Conservation (phyloP, 2,888 invertebrate genomes). For the Tenodera sinensis region DNA sequence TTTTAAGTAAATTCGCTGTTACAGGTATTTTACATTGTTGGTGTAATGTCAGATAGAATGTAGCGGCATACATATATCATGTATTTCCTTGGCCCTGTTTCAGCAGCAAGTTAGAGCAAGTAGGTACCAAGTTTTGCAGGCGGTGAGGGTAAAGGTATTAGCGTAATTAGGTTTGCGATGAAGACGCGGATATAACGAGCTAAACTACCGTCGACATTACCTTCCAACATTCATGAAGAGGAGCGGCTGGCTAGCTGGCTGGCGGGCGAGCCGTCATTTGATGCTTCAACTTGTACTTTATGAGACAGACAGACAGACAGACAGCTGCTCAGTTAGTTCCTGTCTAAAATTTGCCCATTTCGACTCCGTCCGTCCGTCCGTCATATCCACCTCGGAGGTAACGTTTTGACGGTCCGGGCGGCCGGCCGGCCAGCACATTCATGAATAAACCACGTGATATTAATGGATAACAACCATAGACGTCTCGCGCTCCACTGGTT, state of each 20-base stretch:
- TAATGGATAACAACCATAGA: not conserved
- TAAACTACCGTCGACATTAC: not conserved
- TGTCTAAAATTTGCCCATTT: not conserved
- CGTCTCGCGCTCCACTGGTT: too few species aligned
- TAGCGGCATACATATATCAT: not conserved
- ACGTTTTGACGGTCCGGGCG: not conserved
- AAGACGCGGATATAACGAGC: not conserved
- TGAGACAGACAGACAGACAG: not conserved
- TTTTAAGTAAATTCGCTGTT: too few species aligned
- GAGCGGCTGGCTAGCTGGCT: not conserved
- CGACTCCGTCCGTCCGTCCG: too few species aligned
- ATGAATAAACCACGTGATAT: not conserved
- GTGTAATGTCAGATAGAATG: too few species aligned
- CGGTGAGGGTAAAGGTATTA: not conserved
- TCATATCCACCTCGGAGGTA: not conserved
- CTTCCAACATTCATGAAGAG: not conserved
- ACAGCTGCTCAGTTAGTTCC: not conserved
- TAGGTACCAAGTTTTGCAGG: not conserved
- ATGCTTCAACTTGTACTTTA: not conserved
- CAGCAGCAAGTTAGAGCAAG: not conserved
- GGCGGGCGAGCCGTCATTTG: not conserved
- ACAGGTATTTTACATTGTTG: too few species aligned
- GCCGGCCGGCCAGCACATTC: not conserved
- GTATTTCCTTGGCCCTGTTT: not conserved
- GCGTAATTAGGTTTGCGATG: not conserved